Percentiles rank a stretch among this genome's conserved stretches.
These are phyloP conservation scores for Amblyornis subalaris DNA, from an alignment of 2,113 vertebrate genomes.

Conservation along the genomic window DNA sequence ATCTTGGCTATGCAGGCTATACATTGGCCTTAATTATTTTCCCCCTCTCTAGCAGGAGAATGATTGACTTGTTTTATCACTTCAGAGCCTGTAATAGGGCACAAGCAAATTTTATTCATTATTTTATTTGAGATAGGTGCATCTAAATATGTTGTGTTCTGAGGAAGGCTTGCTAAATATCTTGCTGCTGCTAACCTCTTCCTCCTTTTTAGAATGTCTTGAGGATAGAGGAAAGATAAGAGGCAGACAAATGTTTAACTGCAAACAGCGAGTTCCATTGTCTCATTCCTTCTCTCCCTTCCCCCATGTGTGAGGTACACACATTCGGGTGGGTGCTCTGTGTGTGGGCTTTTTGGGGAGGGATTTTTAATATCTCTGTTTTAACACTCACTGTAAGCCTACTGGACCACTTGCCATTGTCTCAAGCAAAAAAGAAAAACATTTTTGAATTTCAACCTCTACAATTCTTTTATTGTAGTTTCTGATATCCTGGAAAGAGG, in stretches of 20 bases:
- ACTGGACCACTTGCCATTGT: neutral
- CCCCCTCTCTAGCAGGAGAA: neutral
- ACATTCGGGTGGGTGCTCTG: rapidly evolving
- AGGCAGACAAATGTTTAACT: neutral
- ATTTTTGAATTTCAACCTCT: neutral
- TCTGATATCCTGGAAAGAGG: neutral
- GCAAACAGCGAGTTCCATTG: slow-evolving; percentile 34
- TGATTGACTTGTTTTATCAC: neutral
- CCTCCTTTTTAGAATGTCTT: neutral
- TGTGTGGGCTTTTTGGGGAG: neutral
- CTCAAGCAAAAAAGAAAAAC: neutral
- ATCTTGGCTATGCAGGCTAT: neutral
- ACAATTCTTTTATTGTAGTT: neutral
- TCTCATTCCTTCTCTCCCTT: neutral
- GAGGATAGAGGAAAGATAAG: neutral
- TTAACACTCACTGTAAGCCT: neutral
- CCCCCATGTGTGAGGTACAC: neutral
- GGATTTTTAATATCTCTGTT: neutral
- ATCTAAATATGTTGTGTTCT: neutral
- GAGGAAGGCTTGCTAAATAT: neutral
- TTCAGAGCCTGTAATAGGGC: neutral
- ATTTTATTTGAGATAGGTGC: neutral
- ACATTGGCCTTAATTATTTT: neutral
- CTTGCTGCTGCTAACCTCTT: neutral
- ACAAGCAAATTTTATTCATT: neutral